phyloP scores from a whole-genome alignment of 92 coral and sea anemone genomes.

The Metridium senile region DNA sequence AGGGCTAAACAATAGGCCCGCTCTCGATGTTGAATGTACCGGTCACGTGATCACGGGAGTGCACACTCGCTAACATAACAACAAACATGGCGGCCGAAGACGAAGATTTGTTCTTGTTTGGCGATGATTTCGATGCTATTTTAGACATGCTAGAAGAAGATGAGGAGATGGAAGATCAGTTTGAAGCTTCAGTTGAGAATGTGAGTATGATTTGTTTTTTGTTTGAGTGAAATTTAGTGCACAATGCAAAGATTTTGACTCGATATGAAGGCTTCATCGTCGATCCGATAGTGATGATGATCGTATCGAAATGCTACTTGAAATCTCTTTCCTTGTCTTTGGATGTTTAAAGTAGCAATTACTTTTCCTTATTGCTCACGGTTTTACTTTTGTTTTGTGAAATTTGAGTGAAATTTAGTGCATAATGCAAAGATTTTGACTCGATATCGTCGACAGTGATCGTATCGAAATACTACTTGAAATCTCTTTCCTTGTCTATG shows the following conservation, averaged over 20 bases:
- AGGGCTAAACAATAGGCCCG: slow-evolving; percentile 24
- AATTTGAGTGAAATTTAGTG: slow-evolving; percentile 23
- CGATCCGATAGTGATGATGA: neutral
- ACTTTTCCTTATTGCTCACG: too few species aligned
- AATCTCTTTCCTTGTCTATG: neutral
- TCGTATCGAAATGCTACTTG: too few species aligned
- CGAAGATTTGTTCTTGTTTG: slow-evolving; percentile 54
- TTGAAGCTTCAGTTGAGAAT: slow-evolving; percentile 48
- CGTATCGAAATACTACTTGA: too few species aligned
- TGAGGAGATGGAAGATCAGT: slow-evolving; percentile 48
- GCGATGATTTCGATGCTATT: slow-evolving; percentile 31
- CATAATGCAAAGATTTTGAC: too few species aligned
- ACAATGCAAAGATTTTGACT: slow-evolving; percentile 1
- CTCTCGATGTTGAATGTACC: slow-evolving; percentile 54
- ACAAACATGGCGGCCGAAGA: slow-evolving; percentile 52
- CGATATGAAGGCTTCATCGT: neutral
- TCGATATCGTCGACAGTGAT: too few species aligned
- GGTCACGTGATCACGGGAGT: slow-evolving; percentile 55
- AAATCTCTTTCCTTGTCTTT: neutral
- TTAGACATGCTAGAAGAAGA: slow-evolving; percentile 48
- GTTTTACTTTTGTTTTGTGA: slow-evolving; percentile 20
- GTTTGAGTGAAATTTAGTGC: neutral
- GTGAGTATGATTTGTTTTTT: slow-evolving; percentile 40
- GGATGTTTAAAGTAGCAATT: neutral
- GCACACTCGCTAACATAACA: slow-evolving; percentile 51